Conservation (phyloP, 2,888 invertebrate genomes). For the Luffia ferchaultella region DNA sequence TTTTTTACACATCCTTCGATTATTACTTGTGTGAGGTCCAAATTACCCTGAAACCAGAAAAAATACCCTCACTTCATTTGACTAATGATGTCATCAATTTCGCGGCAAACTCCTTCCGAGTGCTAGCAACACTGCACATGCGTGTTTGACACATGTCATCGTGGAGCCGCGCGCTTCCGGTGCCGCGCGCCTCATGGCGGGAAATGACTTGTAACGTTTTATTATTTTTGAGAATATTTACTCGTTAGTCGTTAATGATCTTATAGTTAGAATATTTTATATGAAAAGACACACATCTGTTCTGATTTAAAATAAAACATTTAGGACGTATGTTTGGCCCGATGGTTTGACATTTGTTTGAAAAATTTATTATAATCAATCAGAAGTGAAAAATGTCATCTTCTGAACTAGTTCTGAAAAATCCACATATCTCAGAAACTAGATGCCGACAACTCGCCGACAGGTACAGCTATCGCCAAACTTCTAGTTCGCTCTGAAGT, state of each 20-base stretch:
- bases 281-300: too few species aligned
- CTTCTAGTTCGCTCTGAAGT: too few species aligned
- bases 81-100: slow-evolving; percentile 58
- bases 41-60: slow-evolving; percentile 17
- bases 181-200: slow-evolving; percentile 13
- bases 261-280: too few species aligned
- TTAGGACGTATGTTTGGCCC: too few species aligned
- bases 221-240: slow-evolving; percentile 17
- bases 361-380: too few species aligned
- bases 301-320: too few species aligned
- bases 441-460: too few species aligned
- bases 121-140: slow-evolving; percentile 32
- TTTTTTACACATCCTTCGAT: not conserved
- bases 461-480: too few species aligned
- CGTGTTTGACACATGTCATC: slow-evolving; percentile 45
- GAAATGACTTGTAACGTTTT: not conserved
- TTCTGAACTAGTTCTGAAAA: too few species aligned
- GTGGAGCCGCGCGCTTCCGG: slow-evolving; percentile 46
- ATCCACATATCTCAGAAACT: too few species aligned
- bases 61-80: slow-evolving; percentile 32
- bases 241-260: not conserved
- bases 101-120: slow-evolving; percentile 35
- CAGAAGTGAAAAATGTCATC: too few species aligned
- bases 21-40: slow-evolving; percentile 40
- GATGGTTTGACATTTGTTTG: too few species aligned